These are phyloP conservation scores for Sternotherus odoratus DNA, from an alignment of 2,797 vertebrate genomes.

Conservation along the genomic window DNA sequence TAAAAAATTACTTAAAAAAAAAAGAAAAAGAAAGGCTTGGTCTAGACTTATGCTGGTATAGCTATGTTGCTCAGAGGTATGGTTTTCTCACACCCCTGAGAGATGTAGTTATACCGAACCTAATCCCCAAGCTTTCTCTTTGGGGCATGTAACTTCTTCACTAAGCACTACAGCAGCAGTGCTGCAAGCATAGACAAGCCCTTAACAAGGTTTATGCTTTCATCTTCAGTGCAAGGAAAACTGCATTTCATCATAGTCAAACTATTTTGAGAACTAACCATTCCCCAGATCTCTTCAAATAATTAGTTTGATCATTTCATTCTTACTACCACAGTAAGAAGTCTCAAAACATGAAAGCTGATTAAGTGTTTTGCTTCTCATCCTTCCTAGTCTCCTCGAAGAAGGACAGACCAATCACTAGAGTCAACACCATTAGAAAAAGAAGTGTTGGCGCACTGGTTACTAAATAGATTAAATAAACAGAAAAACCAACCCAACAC, in stretches of 20 bases:
- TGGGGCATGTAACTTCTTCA: no score
- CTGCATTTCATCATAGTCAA: not conserved
- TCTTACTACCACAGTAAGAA: not conserved
- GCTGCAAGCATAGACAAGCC: not conserved
- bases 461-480: not conserved
- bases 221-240: constrained; percentile 8
- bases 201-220: not conserved
- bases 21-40: not conserved
- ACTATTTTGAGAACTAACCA: not conserved
- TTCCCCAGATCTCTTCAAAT: constrained; percentile 27
- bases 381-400: not conserved
- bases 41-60: no score
- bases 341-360: not conserved
- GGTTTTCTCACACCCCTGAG: no score
- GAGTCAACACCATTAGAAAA: not conserved
- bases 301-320: not conserved
- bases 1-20: not conserved
- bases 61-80: no score
- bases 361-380: not conserved
- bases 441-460: not conserved
- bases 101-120: no score
- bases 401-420: not conserved
- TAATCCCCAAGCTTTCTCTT: no score
- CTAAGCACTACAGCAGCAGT: no score
- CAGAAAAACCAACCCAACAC: not conserved